Percentiles rank a stretch among this genome's conserved stretches.
These are phyloP conservation scores for Australoheros facetus DNA, from an alignment of 2,797 vertebrate genomes.

Conservation along the genomic window DNA sequence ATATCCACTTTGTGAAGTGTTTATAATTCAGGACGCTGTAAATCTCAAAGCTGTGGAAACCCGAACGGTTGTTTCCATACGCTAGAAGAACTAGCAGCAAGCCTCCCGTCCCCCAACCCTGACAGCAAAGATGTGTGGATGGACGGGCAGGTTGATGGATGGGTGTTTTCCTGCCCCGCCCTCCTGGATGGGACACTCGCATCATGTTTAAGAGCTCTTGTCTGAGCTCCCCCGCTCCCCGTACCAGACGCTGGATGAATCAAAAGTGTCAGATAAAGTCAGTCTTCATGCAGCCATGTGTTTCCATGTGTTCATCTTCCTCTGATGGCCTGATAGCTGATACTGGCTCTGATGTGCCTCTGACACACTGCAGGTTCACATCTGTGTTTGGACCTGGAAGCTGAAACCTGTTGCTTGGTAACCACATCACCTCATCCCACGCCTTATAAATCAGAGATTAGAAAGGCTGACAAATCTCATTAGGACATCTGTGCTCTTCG, in stretches of 20 bases:
- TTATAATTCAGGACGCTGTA: rapidly evolving
- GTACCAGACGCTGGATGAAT: too few relatives aligned
- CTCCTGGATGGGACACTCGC: background rate
- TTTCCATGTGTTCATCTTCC: background rate
- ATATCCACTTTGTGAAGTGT: too few relatives aligned
- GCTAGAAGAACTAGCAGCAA: too few relatives aligned
- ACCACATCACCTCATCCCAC: conserved; percentile 8
- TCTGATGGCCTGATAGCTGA: background rate
- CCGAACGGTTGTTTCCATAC: too few relatives aligned
- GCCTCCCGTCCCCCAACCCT: too few relatives aligned
- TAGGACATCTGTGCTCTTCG: background rate
- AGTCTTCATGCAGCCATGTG: background rate
- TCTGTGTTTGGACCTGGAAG: background rate
- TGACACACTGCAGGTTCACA: background rate
- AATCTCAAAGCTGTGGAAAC: too few relatives aligned
- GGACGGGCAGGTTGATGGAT: background rate
- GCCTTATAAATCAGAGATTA: conserved; percentile 35
- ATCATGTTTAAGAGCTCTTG: background rate
- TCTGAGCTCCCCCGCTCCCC: background rate
- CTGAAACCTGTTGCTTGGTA: conserved; percentile 28
- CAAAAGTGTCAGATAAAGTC: too few relatives aligned
- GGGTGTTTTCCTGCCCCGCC: background rate
- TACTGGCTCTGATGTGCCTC: background rate
- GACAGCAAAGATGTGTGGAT: too few relatives aligned
- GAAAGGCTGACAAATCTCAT: conserved; percentile 27